Percentiles rank a stretch among this genome's conserved stretches.
Conservation (phyloP, 2,888 invertebrate species). For the Macrophya annulata region DNA sequence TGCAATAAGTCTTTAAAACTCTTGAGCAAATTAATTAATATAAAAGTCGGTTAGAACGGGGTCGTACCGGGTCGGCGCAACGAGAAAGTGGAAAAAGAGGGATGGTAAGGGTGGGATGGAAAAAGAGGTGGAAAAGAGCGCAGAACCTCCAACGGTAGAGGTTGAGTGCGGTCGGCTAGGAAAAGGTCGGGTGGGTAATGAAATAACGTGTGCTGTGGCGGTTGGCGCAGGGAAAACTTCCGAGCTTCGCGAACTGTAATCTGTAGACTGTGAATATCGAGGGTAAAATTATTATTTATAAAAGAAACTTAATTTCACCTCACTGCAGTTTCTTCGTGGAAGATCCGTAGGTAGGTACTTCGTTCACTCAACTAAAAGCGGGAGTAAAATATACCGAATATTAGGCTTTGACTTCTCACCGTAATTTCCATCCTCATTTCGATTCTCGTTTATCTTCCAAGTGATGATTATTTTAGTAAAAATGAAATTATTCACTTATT, state of each 20-base stretch:
- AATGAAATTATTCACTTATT: no score
- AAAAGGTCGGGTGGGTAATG: conserved; percentile 69
- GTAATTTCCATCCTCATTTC: not conserved
- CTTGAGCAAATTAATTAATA: conserved; percentile 75
- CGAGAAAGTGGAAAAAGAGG: conserved; percentile 14
- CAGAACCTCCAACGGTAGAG: conserved; percentile 38
- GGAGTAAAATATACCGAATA: not conserved
- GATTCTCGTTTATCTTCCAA: not conserved
- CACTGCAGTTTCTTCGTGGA: not conserved
- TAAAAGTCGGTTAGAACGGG: conserved; percentile 70
- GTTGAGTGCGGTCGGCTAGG: conserved; percentile 55
- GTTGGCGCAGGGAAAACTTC: conserved; percentile 38
- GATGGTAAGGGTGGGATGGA: not conserved
- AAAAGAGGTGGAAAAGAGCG: conserved; percentile 25
- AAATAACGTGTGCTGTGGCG: conserved; percentile 68
- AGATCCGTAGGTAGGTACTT: not conserved
- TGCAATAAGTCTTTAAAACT: conserved; percentile 76
- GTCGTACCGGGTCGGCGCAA: conserved; percentile 61
- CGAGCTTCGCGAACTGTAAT: conserved; percentile 47
- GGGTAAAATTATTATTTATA: conserved; percentile 42
- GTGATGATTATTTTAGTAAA: not conserved
- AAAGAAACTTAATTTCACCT: conserved; percentile 33
- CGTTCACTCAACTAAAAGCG: not conserved
- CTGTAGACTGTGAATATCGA: conserved; percentile 48
- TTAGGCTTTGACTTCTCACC: not conserved